Conservation (phyloP, 2,797 vertebrate species). For the Trichosurus vulpecula region DNA sequence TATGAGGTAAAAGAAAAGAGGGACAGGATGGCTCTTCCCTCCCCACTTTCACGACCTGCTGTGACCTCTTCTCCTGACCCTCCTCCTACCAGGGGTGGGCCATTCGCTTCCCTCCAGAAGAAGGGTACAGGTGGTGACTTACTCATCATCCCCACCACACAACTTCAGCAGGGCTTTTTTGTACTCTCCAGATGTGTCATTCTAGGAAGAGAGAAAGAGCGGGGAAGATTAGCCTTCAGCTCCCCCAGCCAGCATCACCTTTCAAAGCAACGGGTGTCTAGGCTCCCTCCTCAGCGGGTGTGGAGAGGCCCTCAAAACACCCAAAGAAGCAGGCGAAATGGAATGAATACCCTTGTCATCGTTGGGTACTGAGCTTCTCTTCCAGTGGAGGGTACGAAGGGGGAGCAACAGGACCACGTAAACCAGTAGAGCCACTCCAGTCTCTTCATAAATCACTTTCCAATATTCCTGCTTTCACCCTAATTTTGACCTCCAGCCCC, state of each 20-base stretch:
- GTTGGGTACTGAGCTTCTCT: background rate
- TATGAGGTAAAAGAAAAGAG: background rate
- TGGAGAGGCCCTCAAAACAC: background rate
- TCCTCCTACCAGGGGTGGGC: background rate
- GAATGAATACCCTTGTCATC: background rate
- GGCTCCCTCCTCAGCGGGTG: background rate
- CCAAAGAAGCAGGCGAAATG: background rate
- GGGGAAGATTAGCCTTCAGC: constrained; percentile 1
- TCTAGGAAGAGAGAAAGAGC: constrained; percentile 83
- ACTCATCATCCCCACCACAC: constrained; percentile 98
- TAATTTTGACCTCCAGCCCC: background rate
- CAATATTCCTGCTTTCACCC: background rate
- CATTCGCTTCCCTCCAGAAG: background rate
- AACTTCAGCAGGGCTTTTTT: constrained; percentile 94
- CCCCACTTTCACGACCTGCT: background rate
- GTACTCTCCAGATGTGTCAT: constrained; percentile 98
- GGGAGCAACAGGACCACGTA: background rate
- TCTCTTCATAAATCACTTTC: background rate
- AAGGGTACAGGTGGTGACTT: constrained; percentile 76
- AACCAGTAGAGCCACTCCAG: background rate
- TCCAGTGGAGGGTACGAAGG: background rate
- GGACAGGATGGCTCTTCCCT: background rate
- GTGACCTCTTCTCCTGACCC: background rate
- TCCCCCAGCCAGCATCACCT: background rate
- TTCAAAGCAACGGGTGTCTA: background rate